A percentile compares a stretch with the other conserved stretches of the same genome.
Conservation (phyloP, 2,113 vertebrate genomes). For the Potamarius usumacintae region DNA sequence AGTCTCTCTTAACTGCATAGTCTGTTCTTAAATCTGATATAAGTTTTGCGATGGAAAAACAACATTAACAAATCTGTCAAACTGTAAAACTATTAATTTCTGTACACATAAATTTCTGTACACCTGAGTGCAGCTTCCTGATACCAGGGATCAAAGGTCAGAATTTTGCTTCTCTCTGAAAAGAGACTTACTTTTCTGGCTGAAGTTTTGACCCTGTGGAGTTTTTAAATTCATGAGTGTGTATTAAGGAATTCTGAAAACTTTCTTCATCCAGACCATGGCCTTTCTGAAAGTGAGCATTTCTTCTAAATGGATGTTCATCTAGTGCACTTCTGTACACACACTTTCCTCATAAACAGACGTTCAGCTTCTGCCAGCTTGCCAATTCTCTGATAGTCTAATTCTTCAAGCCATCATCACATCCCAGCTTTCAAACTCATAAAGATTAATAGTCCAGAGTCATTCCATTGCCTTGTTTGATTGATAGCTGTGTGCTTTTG, state of each 20-base stretch:
- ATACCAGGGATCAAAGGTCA: slow-evolving; percentile 23
- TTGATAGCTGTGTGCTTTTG: slow-evolving; percentile 40
- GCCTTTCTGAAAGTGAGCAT: neutral
- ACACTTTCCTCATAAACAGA: slow-evolving; percentile 16
- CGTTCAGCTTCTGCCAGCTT: slow-evolving; percentile 13
- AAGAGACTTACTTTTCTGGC: slow-evolving; percentile 4
- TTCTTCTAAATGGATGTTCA: slow-evolving; percentile 28
- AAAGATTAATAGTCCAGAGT: slow-evolving; percentile 11
- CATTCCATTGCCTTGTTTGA: slow-evolving; percentile 6
- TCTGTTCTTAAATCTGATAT: neutral
- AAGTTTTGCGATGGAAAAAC: neutral
- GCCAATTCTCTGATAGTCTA: neutral
- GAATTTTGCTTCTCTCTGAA: slow-evolving; percentile 8
- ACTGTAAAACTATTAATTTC: neutral
- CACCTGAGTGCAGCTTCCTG: neutral
- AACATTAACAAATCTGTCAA: neutral
- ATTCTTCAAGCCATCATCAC: neutral
- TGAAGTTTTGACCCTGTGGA: neutral
- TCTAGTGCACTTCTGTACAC: neutral
- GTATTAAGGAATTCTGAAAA: neutral
- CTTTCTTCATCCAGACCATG: neutral
- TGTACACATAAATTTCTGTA: neutral
- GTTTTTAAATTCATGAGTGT: neutral
- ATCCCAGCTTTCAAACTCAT: neutral
- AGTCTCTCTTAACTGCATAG: neutral